Percentiles rank a stretch among this genome's conserved stretches.
Evolutionary conservation across 2,797 vertebrate genomes (phyloP).

Genomic region (Hylomyscus alleni): DNA sequence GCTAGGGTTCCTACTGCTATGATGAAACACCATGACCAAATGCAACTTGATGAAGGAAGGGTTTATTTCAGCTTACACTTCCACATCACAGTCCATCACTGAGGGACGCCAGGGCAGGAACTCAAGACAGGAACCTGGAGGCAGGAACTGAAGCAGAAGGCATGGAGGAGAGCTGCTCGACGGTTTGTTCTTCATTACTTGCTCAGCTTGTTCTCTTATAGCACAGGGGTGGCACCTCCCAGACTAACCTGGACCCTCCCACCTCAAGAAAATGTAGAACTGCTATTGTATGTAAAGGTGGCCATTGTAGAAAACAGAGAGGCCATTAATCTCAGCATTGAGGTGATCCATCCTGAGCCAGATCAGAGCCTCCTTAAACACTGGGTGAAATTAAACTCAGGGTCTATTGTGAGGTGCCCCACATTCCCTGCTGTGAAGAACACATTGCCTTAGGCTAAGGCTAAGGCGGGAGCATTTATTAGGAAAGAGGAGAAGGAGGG

Average conservation of each 20-base stretch:
- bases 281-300: neutral
- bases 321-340: neutral
- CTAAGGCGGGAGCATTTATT: neutral
- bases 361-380: neutral
- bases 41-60: neutral
- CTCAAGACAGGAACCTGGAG: neutral
- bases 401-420: neutral
- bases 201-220: neutral
- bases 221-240: neutral
- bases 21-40: neutral
- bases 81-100: neutral
- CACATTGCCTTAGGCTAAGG: neutral
- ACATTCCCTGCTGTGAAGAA: neutral
- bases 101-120: neutral
- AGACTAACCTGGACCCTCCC: neutral
- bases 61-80: too few species aligned
- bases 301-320: neutral
- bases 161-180: neutral
- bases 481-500: neutral
- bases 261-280: neutral
- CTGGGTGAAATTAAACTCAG: neutral
- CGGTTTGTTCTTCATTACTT: neutral
- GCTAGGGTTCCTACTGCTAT: neutral
- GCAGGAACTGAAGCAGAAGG: neutral
- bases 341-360: fast-evolving